Base-by-base conservation (phyloP, 2,113 vertebrate species). In the Oryzias javanicus region DNA sequence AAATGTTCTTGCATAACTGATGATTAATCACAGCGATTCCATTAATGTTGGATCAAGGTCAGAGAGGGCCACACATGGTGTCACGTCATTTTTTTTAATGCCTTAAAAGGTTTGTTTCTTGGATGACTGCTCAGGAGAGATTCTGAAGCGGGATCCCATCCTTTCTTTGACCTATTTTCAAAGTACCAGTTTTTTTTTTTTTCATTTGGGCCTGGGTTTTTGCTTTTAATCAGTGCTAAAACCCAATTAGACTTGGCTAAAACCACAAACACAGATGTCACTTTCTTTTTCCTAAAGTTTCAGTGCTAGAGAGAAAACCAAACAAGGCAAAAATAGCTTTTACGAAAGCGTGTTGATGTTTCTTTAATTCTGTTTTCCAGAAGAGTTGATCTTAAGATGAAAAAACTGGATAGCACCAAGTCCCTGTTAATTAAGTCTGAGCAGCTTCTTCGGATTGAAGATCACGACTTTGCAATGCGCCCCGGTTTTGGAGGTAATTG, bases 401-500 rank as follows among this genome's bases (percentile, higher is more conserved):
- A 89, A 81, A 96, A 94, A 76, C 75, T 90, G 22, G 93, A 96
- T 86, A 94, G 87, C 82, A 95, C 94, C 0, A 95, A 96, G 87
- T 85, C 92, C 10, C 72, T 88, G 54, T 88, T 93, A 63, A 89
- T 92, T 35, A 95, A 93, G 84, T 92, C 90, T 0, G 89, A 95
- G 77, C 94, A 95, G 72, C 90, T 96, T 60, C 91, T 97, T 54
- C 92, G 87, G 22, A 94, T 95, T 68, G 92, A 98, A 25, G 94
- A 95, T 49, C 93, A 96, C 3, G 93, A 96, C 76, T 98, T 97
- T 89, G 92, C 94, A 15, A 89, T 95, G 89, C 92, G 95, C 62
- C 94, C 94, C 42, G 93, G 95, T 75, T 97, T 97, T 87, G 95
- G 94, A 92, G 93, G 94, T 96, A 79, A 92, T 83, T 41, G 18